Conservation (phyloP, 2,113 vertebrate species). For the Desmodus rotundus region DNA sequence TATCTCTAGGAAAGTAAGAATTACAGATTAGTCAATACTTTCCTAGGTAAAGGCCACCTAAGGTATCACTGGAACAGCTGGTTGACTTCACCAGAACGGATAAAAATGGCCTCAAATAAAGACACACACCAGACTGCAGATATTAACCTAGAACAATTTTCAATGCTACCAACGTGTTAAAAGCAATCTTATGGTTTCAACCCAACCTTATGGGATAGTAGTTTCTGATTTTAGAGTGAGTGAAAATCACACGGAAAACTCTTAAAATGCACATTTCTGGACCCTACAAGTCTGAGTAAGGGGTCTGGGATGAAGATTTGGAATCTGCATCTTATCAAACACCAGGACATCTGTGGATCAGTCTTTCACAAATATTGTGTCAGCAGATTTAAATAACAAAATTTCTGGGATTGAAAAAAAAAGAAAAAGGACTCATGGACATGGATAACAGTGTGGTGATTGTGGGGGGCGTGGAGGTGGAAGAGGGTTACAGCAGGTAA, state of each 20-base stretch:
- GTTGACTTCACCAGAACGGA: background rate
- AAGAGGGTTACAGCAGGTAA: too few species aligned
- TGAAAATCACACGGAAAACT: background rate
- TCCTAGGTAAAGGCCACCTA: background rate
- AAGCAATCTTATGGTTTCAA: background rate
- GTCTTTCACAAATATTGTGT: background rate
- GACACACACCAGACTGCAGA: background rate
- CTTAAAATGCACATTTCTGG: background rate
- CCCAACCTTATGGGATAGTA: rapidly evolving
- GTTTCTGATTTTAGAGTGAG: background rate
- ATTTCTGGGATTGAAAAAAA: too few species aligned
- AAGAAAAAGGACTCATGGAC: too few species aligned
- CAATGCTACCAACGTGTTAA: background rate
- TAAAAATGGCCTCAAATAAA: background rate
- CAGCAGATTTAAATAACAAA: background rate
- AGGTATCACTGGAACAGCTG: background rate
- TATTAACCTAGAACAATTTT: background rate
- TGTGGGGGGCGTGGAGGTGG: too few species aligned
- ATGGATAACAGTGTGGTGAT: too few species aligned
- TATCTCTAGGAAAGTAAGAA: background rate
- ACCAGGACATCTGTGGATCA: background rate
- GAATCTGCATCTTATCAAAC: background rate
- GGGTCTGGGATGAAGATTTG: background rate
- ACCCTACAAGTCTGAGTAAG: background rate
- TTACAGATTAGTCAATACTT: background rate